These are phyloP conservation scores for Nezara viridula DNA, from an alignment of 2,888 invertebrate species.

Conservation along the genomic window DNA sequence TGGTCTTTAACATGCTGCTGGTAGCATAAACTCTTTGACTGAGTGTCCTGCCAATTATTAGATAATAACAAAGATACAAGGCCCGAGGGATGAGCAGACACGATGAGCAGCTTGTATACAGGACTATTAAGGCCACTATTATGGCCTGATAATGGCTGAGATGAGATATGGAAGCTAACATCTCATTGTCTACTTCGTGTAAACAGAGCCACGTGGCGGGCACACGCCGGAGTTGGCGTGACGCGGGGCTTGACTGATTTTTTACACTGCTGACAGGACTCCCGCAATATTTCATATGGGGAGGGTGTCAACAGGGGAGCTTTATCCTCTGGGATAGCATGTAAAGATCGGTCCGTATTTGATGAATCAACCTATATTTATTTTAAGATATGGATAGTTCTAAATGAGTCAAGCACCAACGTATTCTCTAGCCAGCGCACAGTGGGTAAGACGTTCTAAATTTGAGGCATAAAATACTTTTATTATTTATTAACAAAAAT, in stretches of 20 bases:
- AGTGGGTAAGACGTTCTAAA: too few relatives aligned
- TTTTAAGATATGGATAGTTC: not conserved
- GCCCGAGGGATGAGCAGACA: not conserved
- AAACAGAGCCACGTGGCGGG: constrained; percentile 9
- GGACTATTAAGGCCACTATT: constrained; percentile 37
- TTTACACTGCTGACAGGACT: not conserved
- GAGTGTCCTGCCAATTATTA: not conserved
- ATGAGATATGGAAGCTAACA: constrained; percentile 45
- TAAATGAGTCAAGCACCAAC: too few relatives aligned
- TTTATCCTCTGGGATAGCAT: not conserved
- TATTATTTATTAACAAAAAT: too few relatives aligned
- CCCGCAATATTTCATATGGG: not conserved
- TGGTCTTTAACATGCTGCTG: not conserved
- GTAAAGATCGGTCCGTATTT: not conserved
- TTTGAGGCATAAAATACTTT: too few relatives aligned
- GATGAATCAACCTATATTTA: not conserved
- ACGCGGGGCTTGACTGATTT: not conserved
- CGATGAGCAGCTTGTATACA: constrained; percentile 10
- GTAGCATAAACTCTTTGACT: not conserved
- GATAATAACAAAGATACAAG: not conserved
- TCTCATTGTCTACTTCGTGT: not conserved
- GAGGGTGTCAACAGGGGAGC: not conserved
- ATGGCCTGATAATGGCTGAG: not conserved
- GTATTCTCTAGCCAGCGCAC: too few relatives aligned
- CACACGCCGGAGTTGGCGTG: not conserved